Conservation (phyloP, 2,113 vertebrate genomes). For the Ancistrus triradiatus region DNA sequence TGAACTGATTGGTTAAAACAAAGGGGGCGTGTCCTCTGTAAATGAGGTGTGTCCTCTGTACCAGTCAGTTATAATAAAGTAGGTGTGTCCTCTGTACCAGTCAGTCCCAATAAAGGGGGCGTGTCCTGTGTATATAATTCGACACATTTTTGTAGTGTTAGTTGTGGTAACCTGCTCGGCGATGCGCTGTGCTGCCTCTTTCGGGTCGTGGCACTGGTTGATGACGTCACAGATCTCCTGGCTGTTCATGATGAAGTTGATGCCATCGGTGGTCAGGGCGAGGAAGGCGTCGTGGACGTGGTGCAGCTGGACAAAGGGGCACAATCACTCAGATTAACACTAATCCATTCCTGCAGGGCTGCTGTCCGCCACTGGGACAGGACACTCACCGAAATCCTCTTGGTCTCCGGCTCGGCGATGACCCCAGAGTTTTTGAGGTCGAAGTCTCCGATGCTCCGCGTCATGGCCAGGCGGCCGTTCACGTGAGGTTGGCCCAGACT, state of each 20-base stretch:
- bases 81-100: too few species aligned
- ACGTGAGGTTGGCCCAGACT: conserved; percentile 93
- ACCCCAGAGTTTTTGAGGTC: conserved; percentile 89
- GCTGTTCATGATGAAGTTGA: conserved; percentile 98
- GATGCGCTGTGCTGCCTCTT: conserved; percentile 86
- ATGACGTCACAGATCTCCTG: conserved; percentile 95
- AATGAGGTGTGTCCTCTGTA: too few species aligned
- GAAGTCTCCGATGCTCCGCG: conserved; percentile 92
- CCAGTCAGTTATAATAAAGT: too few species aligned
- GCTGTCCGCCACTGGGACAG: neutral
- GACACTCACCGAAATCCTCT: conserved; percentile 73
- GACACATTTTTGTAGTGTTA: too few species aligned
- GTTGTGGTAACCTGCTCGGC: conserved; percentile 98
- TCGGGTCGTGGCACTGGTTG: conserved; percentile 88
- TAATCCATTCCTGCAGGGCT: too few species aligned
- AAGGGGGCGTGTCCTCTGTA: too few species aligned
- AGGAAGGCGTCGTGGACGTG: conserved; percentile 87
- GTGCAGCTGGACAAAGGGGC: conserved; percentile 70
- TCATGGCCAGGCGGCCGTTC: conserved; percentile 95
- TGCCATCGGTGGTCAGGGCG: conserved; percentile 91
- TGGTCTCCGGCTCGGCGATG: conserved; percentile 92
- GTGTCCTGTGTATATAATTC: too few species aligned
- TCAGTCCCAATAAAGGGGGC: too few species aligned
- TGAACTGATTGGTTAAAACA: too few species aligned
- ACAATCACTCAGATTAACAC: neutral